phyloP scores from a whole-genome alignment of 2,888 invertebrate genomes.

The Leucoma salicis region DNA sequence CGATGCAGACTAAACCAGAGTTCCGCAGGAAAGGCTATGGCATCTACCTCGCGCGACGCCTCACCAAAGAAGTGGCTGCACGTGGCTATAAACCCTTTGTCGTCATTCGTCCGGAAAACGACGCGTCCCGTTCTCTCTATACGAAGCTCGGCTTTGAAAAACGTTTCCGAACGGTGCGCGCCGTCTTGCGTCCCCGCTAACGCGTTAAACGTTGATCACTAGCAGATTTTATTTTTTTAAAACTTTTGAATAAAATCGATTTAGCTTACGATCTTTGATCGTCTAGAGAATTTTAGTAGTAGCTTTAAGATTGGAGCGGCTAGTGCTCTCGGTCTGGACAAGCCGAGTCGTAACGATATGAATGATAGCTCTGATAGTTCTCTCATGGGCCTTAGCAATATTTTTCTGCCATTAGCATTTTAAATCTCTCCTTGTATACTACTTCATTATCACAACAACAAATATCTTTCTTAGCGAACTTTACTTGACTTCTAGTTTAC shows the following conservation, averaged over 20 bases:
- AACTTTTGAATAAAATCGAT: conserved; percentile 77
- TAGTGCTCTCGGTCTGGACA: conserved; percentile 66
- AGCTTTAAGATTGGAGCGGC: conserved; percentile 76
- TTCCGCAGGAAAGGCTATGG: conserved; percentile 89
- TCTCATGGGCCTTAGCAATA: conserved; percentile 42
- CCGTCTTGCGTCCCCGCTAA: conserved; percentile 85
- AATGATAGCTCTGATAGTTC: conserved; percentile 27
- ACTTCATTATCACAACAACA: conserved; percentile 51
- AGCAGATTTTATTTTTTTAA: conserved; percentile 83
- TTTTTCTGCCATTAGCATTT: conserved; percentile 51
- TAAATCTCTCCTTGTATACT: conserved; percentile 51
- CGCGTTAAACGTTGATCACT: conserved; percentile 63
- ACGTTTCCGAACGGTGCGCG: conserved; percentile 90
- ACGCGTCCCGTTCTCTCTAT: conserved; percentile 92
- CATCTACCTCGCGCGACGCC: conserved; percentile 86
- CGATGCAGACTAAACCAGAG: conserved; percentile 93
- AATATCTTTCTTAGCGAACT: conserved; percentile 46
- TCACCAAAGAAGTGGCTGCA: conserved; percentile 85
- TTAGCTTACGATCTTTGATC: conserved; percentile 81
- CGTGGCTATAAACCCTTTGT: conserved; percentile 93
- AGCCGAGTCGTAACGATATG: conserved; percentile 29
- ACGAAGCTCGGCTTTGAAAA: conserved; percentile 91
- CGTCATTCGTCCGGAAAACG: conserved; percentile 92
- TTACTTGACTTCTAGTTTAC: conserved; percentile 33
- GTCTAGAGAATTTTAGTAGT: conserved; percentile 77